Conservation (phyloP, 2,113 vertebrate genomes). For the Spizaetus ornatus region DNA sequence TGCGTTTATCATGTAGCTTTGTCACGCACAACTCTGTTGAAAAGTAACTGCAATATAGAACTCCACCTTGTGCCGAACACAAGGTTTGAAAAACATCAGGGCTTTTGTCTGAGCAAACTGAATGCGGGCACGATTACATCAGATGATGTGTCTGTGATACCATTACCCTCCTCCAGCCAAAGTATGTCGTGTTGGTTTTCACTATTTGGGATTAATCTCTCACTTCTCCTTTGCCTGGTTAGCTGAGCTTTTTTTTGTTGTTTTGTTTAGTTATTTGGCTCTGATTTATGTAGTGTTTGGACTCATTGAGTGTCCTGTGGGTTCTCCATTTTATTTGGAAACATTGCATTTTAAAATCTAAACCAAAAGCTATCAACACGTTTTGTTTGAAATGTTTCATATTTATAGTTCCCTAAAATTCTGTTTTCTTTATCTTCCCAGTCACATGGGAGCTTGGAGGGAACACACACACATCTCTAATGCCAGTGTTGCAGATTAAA, state of each 20-base stretch:
- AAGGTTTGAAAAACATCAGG: not conserved
- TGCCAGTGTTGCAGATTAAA: constrained; percentile 41
- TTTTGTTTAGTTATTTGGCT: constrained; percentile 78
- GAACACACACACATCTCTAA: constrained; percentile 19
- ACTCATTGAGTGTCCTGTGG: constrained; percentile 77
- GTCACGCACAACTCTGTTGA: not conserved
- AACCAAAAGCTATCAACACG: constrained; percentile 68
- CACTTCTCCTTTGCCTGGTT: constrained; percentile 41
- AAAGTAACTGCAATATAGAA: not conserved
- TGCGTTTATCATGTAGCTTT: not conserved
- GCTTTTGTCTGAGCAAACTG: not conserved
- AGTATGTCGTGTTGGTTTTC: constrained; percentile 18
- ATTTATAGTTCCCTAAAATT: constrained; percentile 53
- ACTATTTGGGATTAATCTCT: constrained; percentile 63
- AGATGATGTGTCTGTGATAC: not conserved
- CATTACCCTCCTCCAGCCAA: constrained; percentile 27
- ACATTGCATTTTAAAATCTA: constrained; percentile 71
- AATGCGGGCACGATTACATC: not conserved
- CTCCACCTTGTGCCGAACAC: not conserved
- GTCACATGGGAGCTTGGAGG: constrained; percentile 23
- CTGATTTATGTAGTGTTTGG: constrained; percentile 74
- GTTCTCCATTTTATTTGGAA: constrained; percentile 73
- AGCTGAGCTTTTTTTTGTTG: constrained; percentile 69
- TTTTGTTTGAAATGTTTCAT: constrained; percentile 56
- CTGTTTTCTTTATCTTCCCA: constrained; percentile 19